Base-by-base conservation (phyloP, 2,888 invertebrate genomes). In the Andrena bucephala region DNA sequence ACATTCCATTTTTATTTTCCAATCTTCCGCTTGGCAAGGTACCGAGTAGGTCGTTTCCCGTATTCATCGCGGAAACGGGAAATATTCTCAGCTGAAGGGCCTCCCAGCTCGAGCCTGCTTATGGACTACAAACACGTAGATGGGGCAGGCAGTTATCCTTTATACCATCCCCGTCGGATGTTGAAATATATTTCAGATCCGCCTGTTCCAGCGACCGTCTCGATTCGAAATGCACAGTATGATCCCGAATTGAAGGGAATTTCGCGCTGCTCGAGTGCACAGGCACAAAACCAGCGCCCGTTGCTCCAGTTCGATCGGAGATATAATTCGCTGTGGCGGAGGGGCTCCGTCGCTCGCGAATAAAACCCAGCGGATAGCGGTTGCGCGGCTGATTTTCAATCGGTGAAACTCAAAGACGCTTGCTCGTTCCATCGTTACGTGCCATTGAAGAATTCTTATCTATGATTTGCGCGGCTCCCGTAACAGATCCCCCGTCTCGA, bases 231-330 rank as follows among this genome's bases (percentile, higher is more conserved):
- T 72, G 73, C 77, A 71, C 68, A 16, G 33, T 42, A 36, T 24
- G 29, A 65, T 24, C 60, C 7, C 24, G 52, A 0, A 50, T 42
- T 2, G 59, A 60, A 62, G 76, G 68, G 65, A 76, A 81, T 77
- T 77, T 67, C 60, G 77, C 60, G 42, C 42, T 72, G 80, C 70
- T 84, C 65, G 73, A 67, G n/a, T 73, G 80, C 77, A 59, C 80
- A 69, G 62, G 13, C 83, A 72, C 72, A 81, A 83, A 79, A 74
- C 70, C 50, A 60, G 60, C 59, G 62, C 13, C 13, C 50, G 24
- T 20, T 68, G 77, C 69, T 67, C 75, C 69, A 63, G 69, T 78
- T 81, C 83, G 85, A 78, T 76, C 68, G 72, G n/a, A 24, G 80
- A 79, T 77, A 80, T 66, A 75, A 74, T 69, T 70, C 52, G 65